These are phyloP conservation scores for Hephaestus fuliginosus DNA, from an alignment of 2,797 vertebrate species.

Conservation along the genomic window DNA sequence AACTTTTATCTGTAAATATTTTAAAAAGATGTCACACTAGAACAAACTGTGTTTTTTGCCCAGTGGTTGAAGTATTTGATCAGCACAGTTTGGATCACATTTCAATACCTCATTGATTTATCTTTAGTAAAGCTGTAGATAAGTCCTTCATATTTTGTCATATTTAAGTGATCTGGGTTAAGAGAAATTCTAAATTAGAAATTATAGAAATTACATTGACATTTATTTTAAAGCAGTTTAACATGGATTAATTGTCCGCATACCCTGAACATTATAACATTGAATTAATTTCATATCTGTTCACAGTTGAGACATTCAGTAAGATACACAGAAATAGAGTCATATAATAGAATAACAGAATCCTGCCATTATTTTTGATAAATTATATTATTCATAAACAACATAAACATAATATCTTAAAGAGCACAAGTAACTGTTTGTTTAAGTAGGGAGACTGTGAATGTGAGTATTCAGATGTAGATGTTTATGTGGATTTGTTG, in stretches of 20 bases:
- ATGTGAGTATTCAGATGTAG: background rate
- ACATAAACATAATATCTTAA: no score
- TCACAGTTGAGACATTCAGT: background rate
- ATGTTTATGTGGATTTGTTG: slow-evolving; percentile 45
- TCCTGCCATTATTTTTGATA: no score
- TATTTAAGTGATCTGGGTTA: background rate
- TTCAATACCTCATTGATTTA: background rate
- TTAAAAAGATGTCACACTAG: background rate
- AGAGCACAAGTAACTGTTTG: background rate
- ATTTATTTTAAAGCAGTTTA: slow-evolving; percentile 2
- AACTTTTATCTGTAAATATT: background rate
- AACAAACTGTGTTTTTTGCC: background rate
- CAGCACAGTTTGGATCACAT: background rate
- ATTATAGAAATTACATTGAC: no score
- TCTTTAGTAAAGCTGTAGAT: background rate
- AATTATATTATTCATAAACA: background rate
- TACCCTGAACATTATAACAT: background rate
- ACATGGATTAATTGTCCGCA: background rate
- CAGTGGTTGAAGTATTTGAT: background rate
- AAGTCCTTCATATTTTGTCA: background rate
- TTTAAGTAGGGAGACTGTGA: background rate
- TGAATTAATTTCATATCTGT: background rate
- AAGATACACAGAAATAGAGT: no score
- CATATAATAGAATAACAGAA: background rate
- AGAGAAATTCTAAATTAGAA: background rate